Percentiles rank a stretch among this genome's conserved stretches.
phyloP scores from a whole-genome alignment of 2,888 invertebrate species.

The Eupithecia centaureata region DNA sequence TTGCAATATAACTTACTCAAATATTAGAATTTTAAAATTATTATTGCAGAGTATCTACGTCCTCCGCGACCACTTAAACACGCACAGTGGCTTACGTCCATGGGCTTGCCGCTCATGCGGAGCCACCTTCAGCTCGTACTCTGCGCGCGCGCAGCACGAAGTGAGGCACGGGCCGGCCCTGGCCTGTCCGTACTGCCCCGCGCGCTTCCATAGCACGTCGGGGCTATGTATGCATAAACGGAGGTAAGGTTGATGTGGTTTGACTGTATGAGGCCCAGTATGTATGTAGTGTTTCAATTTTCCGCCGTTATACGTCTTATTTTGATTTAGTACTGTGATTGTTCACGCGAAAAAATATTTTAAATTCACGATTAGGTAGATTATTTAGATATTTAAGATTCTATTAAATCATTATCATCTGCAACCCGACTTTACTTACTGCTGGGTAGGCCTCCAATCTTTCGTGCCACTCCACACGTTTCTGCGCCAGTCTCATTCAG shows the following conservation, averaged over 20 bases:
- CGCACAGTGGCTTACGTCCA: background rate
- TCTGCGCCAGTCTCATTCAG: too few relatives aligned
- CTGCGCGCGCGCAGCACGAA: background rate
- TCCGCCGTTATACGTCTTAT: too few relatives aligned
- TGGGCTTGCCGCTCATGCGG: background rate
- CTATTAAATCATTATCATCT: too few relatives aligned
- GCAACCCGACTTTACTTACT: too few relatives aligned
- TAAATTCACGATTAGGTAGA: too few relatives aligned
- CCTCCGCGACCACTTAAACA: slow-evolving; percentile 1
- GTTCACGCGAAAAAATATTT: too few relatives aligned
- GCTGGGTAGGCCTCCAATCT: too few relatives aligned
- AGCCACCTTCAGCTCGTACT: background rate
- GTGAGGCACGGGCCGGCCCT: background rate
- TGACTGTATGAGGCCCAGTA: background rate
- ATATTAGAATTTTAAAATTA: background rate
- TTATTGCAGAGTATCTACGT: background rate
- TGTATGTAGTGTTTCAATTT: too few relatives aligned
- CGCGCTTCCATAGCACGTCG: background rate
- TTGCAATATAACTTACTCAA: too few relatives aligned
- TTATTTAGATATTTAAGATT: too few relatives aligned
- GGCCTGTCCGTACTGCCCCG: background rate
- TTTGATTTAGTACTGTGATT: too few relatives aligned
- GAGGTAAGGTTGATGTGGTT: background rate
- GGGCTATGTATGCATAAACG: slow-evolving; percentile 6
- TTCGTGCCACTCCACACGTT: too few relatives aligned